These are phyloP conservation scores for Phymorhynchus buccinoides DNA, from an alignment of 1,140 invertebrate genomes.

Conservation along the genomic window DNA sequence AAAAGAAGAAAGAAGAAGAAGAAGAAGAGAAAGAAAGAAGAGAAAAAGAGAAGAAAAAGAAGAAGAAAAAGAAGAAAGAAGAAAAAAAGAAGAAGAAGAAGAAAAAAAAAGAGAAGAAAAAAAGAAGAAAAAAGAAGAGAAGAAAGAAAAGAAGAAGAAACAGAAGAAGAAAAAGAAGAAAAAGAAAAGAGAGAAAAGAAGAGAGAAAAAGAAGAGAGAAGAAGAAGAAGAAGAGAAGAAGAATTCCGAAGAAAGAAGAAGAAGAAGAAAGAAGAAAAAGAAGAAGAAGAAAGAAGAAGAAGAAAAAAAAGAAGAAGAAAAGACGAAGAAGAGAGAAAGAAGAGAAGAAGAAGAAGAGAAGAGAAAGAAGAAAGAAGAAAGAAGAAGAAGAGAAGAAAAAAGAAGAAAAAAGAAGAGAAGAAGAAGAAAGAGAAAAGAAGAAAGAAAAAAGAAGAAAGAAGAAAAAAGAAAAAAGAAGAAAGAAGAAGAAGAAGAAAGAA, in stretches of 20 bases:
- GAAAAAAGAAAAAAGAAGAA: neutral
- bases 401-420: neutral
- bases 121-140: slow-evolving; percentile 3
- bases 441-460: neutral
- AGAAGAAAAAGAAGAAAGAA: neutral
- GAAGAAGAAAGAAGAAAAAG: neutral
- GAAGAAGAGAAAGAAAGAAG: neutral
- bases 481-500: neutral
- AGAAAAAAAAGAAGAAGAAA: neutral
- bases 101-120: slow-evolving; percentile 2
- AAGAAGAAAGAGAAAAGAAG: neutral
- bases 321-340: too few species aligned
- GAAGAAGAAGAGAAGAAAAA: neutral
- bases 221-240: neutral
- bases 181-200: neutral
- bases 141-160: too few species aligned
- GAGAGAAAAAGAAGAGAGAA: neutral
- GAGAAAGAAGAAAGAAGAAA: neutral
- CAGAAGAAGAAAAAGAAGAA: neutral
- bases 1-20: slow-evolving; percentile 1
- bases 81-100: neutral
- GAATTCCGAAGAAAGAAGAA: too few species aligned
- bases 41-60: neutral
- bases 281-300: neutral
- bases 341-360: too few species aligned